phyloP scores from a whole-genome alignment of 2,888 invertebrate genomes.

The Cheilosia impressa region DNA sequence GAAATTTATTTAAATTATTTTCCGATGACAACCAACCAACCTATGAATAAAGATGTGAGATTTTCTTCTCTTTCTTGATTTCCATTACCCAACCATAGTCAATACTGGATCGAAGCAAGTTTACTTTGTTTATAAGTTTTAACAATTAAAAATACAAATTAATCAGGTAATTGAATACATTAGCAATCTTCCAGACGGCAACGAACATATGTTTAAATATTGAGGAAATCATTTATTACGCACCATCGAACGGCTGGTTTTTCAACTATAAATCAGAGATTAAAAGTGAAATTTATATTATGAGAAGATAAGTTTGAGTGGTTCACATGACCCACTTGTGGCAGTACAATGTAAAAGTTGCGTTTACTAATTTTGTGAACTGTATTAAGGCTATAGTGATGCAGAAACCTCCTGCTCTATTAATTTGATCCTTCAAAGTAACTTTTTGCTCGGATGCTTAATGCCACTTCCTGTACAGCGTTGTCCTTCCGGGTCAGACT shows the following conservation, averaged over 20 bases:
- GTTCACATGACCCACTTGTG: neutral
- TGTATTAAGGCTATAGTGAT: too few relatives aligned
- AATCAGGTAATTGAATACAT: constrained; percentile 22
- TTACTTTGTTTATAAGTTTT: constrained; percentile 26
- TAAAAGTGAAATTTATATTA: constrained; percentile 9
- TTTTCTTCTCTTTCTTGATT: constrained; percentile 18
- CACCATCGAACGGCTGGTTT: neutral
- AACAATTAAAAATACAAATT: constrained; percentile 41
- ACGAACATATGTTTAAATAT: neutral
- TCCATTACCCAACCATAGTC: constrained; percentile 8
- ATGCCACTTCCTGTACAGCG: too few relatives aligned
- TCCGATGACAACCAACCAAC: constrained; percentile 33
- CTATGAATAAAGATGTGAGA: constrained; percentile 43
- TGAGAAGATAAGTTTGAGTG: neutral
- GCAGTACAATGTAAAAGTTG: neutral
- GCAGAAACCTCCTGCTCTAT: too few relatives aligned
- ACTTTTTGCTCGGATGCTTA: too few relatives aligned
- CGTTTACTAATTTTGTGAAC: neutral
- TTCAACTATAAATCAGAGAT: constrained; percentile 22
- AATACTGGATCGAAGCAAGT: constrained; percentile 10
- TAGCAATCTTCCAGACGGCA: neutral
- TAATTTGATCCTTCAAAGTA: too few relatives aligned
- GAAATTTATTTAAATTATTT: constrained; percentile 43
- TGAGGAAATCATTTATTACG: constrained; percentile 26
- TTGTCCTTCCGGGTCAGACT: too few relatives aligned